A percentile compares a stretch with the other conserved stretches of the same genome.
Conservation (phyloP, 2,113 vertebrate species). For the Nymphicus hollandicus region DNA sequence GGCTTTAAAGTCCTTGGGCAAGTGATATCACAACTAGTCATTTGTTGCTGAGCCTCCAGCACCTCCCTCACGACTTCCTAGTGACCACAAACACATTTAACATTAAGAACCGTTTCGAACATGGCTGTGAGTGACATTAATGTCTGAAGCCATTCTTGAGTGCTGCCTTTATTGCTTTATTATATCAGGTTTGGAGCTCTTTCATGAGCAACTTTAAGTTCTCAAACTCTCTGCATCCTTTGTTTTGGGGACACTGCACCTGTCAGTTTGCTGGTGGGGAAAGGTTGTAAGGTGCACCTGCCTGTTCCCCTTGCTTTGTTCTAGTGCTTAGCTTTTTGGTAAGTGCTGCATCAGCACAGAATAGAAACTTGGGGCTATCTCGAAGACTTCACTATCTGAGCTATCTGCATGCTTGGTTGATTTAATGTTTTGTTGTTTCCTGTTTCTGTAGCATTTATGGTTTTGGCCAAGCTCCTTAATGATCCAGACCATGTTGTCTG, state of each 20-base stretch:
- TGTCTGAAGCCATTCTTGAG: background rate
- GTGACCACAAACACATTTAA: background rate
- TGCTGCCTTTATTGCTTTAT: background rate
- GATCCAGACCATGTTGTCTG: background rate
- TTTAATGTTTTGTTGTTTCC: background rate
- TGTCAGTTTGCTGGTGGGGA: background rate
- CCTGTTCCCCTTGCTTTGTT: background rate
- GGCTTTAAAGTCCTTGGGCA: background rate
- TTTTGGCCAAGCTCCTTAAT: background rate
- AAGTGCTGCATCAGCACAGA: too few relatives aligned
- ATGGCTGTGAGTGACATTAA: background rate
- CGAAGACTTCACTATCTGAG: background rate
- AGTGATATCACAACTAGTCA: background rate
- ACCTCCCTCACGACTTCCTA: rapidly evolving
- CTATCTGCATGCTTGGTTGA: background rate
- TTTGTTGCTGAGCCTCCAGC: background rate
- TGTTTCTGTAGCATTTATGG: background rate
- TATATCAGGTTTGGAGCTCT: background rate
- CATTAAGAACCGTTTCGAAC: background rate
- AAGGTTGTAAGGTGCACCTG: background rate
- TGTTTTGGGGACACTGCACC: background rate
- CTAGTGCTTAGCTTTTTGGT: background rate
- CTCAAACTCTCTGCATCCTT: background rate
- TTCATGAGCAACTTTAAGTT: background rate
- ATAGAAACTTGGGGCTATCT: too few relatives aligned